Evolutionary conservation across 2,888 invertebrate species (phyloP).

Genomic region (Phlogophora meticulosa): DNA sequence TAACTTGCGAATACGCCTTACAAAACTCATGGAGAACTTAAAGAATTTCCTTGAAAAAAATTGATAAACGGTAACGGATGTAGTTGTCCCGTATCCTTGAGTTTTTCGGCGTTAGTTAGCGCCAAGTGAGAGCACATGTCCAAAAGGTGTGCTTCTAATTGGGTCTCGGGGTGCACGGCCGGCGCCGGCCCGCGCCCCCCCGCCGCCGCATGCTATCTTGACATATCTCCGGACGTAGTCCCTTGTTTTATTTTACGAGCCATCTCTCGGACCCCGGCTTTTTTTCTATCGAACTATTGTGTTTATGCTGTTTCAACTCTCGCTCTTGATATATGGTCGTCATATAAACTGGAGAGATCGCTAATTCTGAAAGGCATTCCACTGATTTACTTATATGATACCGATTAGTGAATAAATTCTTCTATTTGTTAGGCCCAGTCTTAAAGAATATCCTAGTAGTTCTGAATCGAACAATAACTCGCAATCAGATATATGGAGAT

Average conservation of each 20-base stretch:
- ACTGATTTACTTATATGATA: conserved; percentile 70
- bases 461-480: conserved; percentile 12
- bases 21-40: conserved; percentile 17
- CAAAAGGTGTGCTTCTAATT: conserved; percentile 91
- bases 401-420: conserved; percentile 63
- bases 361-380: conserved; percentile 75
- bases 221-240: conserved; percentile 90
- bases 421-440: conserved; percentile 48
- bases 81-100: conserved; percentile 80
- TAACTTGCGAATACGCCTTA: conserved; percentile 30
- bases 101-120: conserved; percentile 86
- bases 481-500: conserved; percentile 5
- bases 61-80: conserved; percentile 87
- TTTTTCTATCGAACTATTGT: conserved; percentile 85
- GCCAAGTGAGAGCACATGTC: conserved; percentile 88
- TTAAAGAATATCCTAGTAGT: conserved; percentile 39
- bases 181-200: conserved; percentile 84
- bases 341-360: conserved; percentile 78
- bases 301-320: conserved; percentile 81
- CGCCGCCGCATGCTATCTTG: conserved; percentile 89
- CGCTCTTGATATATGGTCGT: conserved; percentile 84
- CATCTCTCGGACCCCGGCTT: conserved; percentile 82
- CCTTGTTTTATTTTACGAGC: conserved; percentile 91
- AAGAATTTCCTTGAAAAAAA: conserved; percentile 71
- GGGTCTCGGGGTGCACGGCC: conserved; percentile 84